A percentile compares a stretch with the other conserved stretches of the same genome.
Evolutionary conservation across 2,888 invertebrate genomes (phyloP).

Genomic region (Aproaerema taeniolella): DNA sequence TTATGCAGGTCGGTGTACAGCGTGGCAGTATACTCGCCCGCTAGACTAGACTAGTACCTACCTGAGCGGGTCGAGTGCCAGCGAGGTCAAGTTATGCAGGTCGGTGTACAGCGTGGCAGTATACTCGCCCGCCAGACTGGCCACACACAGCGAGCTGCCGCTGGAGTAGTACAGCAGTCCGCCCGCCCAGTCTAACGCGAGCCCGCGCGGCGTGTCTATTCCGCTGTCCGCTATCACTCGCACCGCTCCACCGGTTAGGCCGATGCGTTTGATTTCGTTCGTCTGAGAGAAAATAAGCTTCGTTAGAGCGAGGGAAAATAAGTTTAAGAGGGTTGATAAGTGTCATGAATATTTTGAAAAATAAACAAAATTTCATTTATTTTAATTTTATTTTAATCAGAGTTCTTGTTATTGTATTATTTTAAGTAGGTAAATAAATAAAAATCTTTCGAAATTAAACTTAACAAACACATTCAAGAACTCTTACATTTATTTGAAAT

Average conservation of each 20-base stretch:
- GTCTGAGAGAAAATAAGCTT: slow-evolving; percentile 33
- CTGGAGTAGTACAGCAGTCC: slow-evolving; percentile 85
- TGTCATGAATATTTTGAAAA: no score
- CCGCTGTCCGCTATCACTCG: slow-evolving; percentile 82
- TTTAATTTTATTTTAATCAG: no score
- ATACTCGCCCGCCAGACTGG: slow-evolving; percentile 84
- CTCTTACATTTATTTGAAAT: no score
- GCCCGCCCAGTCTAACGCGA: slow-evolving; percentile 91
- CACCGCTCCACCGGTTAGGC: slow-evolving; percentile 81
- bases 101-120: slow-evolving; percentile 21
- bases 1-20: slow-evolving; percentile 2
- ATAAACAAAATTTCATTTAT: no score
- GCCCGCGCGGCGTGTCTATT: slow-evolving; percentile 79
- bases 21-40: slow-evolving; percentile 79
- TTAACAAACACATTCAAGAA: no score
- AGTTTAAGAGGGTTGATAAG: no score
- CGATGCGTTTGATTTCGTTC: slow-evolving; percentile 84
- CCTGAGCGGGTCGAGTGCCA: slow-evolving; percentile 9
- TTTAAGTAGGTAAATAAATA: no score
- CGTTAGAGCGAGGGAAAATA: background rate
- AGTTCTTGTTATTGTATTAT: no score
- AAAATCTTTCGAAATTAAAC: no score
- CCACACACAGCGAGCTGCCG: slow-evolving; percentile 79
- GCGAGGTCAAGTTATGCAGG: slow-evolving; percentile 7
- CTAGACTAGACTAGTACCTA: slow-evolving; percentile 79